Conservation (phyloP, 2,797 vertebrate species). For the Thaleichthys pacificus region DNA sequence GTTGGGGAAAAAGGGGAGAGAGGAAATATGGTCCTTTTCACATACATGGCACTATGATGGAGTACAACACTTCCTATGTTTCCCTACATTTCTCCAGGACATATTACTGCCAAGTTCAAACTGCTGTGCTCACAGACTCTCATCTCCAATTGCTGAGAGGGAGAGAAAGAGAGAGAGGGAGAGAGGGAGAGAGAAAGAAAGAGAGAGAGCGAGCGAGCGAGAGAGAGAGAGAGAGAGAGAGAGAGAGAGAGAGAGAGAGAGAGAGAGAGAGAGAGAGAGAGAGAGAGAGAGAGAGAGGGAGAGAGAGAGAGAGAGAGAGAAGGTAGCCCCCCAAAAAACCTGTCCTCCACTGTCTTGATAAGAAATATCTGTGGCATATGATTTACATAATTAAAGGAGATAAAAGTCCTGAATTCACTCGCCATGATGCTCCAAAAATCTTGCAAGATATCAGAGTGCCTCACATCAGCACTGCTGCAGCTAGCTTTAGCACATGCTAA, state of each 20-base stretch:
- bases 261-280: too few relatives aligned
- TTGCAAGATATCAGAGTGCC: slow-evolving; percentile 46
- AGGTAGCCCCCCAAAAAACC: too few relatives aligned
- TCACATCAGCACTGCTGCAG: slow-evolving; percentile 62
- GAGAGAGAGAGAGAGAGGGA: neutral
- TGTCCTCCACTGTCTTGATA: slow-evolving; percentile 50
- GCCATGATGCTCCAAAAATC: slow-evolving; percentile 58
- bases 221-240: neutral
- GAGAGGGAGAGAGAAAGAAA: neutral
- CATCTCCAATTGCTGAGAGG: slow-evolving; percentile 37
- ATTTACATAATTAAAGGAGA: slow-evolving; percentile 78
- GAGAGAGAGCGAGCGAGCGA: neutral
- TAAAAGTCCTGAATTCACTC: slow-evolving; percentile 70
- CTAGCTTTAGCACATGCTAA: slow-evolving; percentile 57
- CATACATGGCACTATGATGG: slow-evolving; percentile 3
- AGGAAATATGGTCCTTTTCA: neutral
- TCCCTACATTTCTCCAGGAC: slow-evolving; percentile 26
- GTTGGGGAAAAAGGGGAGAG: too few relatives aligned
- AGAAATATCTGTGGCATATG: slow-evolving; percentile 66
- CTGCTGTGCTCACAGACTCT: slow-evolving; percentile 42
- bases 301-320: too few relatives aligned
- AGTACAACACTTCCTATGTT: neutral
- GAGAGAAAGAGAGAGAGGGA: neutral
- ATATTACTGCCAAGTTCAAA: slow-evolving; percentile 42
- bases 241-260: neutral